Base-by-base conservation (phyloP, 2,888 invertebrate genomes). In the Andrena marginata region DNA sequence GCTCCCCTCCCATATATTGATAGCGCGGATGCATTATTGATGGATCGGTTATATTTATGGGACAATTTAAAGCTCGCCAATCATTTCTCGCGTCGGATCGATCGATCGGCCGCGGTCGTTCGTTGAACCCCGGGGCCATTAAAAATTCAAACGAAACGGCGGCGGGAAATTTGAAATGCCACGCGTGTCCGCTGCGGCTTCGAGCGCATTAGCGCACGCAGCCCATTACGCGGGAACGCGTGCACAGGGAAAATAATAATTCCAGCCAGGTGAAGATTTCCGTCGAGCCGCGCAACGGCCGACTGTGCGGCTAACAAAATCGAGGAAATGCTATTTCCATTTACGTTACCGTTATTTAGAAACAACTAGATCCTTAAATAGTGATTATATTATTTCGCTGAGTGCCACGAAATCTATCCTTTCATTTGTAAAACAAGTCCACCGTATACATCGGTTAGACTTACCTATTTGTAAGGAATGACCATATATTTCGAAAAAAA, bases 141-240 rank as follows among this genome's bases (percentile, higher is more conserved):
- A 84, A 84, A 84, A 69, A 84, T 84, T 84, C 68, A 84, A 26
- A 29, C 49, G 60, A 16, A 82, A 72, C 77, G 70, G 77, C 77
- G 70, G 77, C 70, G 89, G 82, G 83, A 91, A 90, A 89, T 90
- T 91, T 90, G 85, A 91, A 89, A 86, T 88, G 87, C 89, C 86
- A 87, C 89, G 89, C 62, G 72, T 54, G 54, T 16, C 62, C 35
- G n/a, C 64, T 7, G 68, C 49, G 8, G 67, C 51, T 60, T 35
- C 51, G 69, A 35, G 51, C 64, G 63, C 68, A 69, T 79, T 73
- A 68, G 71, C 65, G 49, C 77, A 56, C 56, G 69, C 49, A n/a
- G 49, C 51, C 56, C 60, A 80, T 77, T 63, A 68, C 68, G 73
- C 62, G 29, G 35, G 56, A 31, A 31, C 35, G 49, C 49, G 35